Conservation (phyloP, 1,140 invertebrate species). For the Drosophila melanica region DNA sequence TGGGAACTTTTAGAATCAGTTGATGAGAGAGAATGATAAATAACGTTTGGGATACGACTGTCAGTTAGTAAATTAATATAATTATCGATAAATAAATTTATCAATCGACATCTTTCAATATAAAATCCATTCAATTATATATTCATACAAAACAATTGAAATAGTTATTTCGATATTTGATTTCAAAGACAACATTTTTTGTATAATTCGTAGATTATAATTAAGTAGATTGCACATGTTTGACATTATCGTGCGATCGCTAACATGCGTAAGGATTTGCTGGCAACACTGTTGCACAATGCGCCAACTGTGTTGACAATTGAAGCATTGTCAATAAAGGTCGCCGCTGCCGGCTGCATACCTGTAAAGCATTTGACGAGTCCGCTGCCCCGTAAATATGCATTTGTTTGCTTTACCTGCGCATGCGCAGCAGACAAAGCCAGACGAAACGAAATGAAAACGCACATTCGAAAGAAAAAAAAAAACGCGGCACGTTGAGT, state of each 20-base stretch:
- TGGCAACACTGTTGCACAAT: conserved; percentile 39
- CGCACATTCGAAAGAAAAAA: conserved; percentile 29
- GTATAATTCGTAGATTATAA: not conserved
- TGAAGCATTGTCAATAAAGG: conserved; percentile 35
- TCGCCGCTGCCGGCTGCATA: conserved; percentile 13
- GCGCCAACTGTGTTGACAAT: conserved; percentile 19
- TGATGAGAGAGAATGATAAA: too few relatives aligned
- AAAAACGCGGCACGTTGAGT: conserved; percentile 16
- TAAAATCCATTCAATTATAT: too few relatives aligned
- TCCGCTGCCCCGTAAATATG: conserved; percentile 27
- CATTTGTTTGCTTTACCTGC: conserved; percentile 17
- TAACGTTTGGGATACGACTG: too few relatives aligned
- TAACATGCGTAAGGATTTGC: not conserved
- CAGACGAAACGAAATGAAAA: conserved; percentile 43
- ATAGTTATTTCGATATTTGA: too few relatives aligned
- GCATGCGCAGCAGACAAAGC: conserved; percentile 26
- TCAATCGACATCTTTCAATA: too few relatives aligned
- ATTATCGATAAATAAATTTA: too few relatives aligned
- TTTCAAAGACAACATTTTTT: too few relatives aligned
- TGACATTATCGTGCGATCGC: not conserved
- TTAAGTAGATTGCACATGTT: conserved; percentile 3
- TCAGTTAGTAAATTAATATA: too few relatives aligned
- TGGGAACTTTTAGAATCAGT: too few relatives aligned
- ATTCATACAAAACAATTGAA: too few relatives aligned
- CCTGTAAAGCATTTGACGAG: conserved; percentile 26